Conservation (phyloP, 2,113 vertebrate genomes). For the Grammomys surdaster region DNA sequence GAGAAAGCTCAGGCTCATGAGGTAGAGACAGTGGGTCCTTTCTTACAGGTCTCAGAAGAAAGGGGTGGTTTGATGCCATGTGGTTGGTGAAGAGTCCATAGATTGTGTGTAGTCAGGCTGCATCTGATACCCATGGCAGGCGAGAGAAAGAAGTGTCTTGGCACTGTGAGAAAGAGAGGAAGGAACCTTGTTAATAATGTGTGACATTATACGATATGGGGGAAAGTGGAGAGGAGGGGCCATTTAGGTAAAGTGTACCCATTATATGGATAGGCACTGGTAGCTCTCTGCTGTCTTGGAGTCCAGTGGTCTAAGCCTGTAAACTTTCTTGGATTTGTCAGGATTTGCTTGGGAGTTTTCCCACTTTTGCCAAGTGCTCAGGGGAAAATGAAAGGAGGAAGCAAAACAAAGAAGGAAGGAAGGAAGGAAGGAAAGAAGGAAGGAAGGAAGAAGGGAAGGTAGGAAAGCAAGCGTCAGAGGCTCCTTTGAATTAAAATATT, state of each 20-base stretch:
- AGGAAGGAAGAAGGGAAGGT: neutral
- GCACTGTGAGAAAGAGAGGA: neutral
- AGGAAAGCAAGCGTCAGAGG: neutral
- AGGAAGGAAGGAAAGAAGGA: neutral
- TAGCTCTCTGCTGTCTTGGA: neutral
- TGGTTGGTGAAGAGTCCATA: neutral
- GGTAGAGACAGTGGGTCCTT: neutral
- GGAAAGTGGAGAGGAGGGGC: neutral
- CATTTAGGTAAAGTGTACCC: neutral
- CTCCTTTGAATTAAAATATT: neutral
- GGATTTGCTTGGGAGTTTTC: neutral
- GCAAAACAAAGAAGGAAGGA: neutral
- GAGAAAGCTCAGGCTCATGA: neutral
- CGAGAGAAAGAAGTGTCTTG: neutral
- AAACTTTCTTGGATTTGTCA: neutral
- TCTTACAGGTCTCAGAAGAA: neutral
- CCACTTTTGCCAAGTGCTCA: neutral
- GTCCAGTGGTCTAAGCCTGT: neutral
- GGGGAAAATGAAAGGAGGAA: neutral
- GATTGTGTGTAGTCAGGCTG: neutral
- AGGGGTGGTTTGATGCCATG: neutral
- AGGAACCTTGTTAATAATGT: neutral
- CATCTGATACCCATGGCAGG: neutral
- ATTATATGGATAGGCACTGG: neutral
- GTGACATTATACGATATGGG: neutral